Evolutionary conservation across 2,113 vertebrate genomes (phyloP).

Genomic region (Takifugu bimaculatus): DNA sequence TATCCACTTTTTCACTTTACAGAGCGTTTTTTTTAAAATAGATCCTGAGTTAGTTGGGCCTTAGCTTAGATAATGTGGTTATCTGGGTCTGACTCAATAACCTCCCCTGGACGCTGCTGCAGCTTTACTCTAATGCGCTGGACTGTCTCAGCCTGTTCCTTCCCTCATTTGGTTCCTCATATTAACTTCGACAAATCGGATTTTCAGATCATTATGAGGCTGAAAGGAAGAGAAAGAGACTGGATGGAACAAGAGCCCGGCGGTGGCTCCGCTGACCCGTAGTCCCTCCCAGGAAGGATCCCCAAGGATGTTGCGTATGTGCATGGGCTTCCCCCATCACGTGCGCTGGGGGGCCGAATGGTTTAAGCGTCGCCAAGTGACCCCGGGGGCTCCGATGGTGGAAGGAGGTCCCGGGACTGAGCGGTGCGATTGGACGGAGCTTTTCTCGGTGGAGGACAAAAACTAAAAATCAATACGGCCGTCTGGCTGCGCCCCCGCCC

Average conservation of each 20-base stretch:
- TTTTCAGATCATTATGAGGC: conserved; percentile 12
- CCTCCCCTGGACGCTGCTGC: conserved; percentile 13
- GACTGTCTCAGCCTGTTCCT: conserved; percentile 18
- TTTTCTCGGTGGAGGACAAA: conserved; percentile 25
- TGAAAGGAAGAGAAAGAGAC: conserved; percentile 18
- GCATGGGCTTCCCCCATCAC: conserved; percentile 47
- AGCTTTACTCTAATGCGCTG: conserved; percentile 27
- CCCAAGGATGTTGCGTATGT: conserved; percentile 40
- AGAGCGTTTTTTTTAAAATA: no score
- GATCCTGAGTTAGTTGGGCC: no score
- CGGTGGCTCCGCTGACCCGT: conserved; percentile 6
- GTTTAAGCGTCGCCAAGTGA: conserved; percentile 20
- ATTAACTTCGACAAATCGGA: conserved; percentile 45
- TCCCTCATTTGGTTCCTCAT: conserved; percentile 37
- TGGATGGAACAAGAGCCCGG: conserved; percentile 15
- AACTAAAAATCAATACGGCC: conserved; percentile 43
- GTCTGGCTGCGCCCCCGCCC: conserved; percentile 31
- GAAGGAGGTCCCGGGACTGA: conserved; percentile 12
- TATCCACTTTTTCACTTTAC: no score
- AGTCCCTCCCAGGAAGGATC: conserved; percentile 37
- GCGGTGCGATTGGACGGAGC: conserved; percentile 29
- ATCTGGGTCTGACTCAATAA: conserved; percentile 24
- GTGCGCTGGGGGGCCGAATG: conserved; percentile 2
- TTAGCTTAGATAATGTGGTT: no score
- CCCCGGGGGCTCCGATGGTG: conserved; percentile 11